Conservation (phyloP, 2,113 vertebrate species). For the Recurvirostra avosetta region DNA sequence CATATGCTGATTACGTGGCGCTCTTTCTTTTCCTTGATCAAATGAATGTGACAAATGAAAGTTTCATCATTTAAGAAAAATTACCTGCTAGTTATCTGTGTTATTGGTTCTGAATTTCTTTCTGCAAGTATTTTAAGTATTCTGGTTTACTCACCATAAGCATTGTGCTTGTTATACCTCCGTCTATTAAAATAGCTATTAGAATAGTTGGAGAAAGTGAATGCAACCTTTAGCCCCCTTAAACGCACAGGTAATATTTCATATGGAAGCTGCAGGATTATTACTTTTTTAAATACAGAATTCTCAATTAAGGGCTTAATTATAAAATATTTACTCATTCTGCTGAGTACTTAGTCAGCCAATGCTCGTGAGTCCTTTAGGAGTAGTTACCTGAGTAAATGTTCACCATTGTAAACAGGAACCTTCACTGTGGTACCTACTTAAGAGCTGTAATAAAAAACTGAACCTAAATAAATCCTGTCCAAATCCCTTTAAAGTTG, state of each 20-base stretch:
- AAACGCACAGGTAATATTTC: not conserved
- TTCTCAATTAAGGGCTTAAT: not conserved
- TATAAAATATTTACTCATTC: not conserved
- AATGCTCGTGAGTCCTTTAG: not conserved
- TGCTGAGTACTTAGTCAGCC: not conserved
- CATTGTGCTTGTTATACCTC: not conserved
- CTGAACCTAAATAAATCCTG: not conserved
- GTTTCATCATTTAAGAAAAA: not conserved
- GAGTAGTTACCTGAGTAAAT: not conserved
- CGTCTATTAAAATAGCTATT: not conserved
- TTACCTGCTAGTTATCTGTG: not conserved
- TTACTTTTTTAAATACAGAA: not conserved
- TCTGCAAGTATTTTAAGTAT: not conserved
- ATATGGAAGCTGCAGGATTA: not conserved
- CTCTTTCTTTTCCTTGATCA: not conserved
- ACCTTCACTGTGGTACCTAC: not conserved
- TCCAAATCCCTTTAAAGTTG: not conserved
- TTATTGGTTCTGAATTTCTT: not conserved
- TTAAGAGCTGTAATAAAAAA: not conserved
- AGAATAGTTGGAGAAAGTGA: not conserved
- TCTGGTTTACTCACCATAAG: not conserved
- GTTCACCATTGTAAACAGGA: not conserved
- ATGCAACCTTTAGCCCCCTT: not conserved
- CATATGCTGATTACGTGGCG: not conserved
- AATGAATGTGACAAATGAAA: not conserved